phyloP scores from a whole-genome alignment of 2,113 vertebrate genomes.

The Rynchops niger region DNA sequence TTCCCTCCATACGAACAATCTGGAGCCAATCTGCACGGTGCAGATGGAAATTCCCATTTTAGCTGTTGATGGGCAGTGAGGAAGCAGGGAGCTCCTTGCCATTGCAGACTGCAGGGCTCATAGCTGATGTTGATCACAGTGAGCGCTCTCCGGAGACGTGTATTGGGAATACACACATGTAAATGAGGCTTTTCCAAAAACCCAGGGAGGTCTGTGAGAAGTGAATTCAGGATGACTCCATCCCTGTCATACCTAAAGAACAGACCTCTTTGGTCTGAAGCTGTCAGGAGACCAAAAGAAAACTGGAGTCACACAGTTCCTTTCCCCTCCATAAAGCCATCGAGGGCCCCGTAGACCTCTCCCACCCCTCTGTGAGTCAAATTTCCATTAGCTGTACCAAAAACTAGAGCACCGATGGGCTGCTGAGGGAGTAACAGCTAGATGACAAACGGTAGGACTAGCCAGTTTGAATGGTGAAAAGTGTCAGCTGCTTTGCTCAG shows the following conservation, averaged over 20 bases:
- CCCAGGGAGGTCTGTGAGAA: not conserved
- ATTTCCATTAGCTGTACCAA: not conserved
- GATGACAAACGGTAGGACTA: not conserved
- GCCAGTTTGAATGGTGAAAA: not conserved
- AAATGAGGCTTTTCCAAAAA: not conserved
- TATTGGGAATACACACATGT: not conserved
- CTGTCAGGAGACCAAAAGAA: not conserved
- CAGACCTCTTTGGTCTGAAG: not conserved
- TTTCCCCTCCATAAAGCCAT: not conserved
- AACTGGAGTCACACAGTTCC: not conserved
- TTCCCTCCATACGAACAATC: not conserved
- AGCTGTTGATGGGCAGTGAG: not conserved
- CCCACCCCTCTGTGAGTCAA: not conserved
- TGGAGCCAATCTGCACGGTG: not conserved
- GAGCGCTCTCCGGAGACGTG: not conserved
- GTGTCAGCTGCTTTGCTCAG: not conserved
- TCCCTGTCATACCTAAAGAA: not conserved
- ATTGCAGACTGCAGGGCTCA: not conserved
- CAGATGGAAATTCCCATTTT: not conserved
- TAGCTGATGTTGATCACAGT: not conserved
- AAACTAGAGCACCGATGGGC: not conserved
- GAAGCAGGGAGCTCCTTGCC: not conserved
- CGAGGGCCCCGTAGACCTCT: fast-evolving
- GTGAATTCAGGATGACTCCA: not conserved
- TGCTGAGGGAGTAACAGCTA: not conserved